Evolutionary conservation across 2,888 invertebrate species (phyloP).

Genomic region (Myopa tessellatipennis): DNA sequence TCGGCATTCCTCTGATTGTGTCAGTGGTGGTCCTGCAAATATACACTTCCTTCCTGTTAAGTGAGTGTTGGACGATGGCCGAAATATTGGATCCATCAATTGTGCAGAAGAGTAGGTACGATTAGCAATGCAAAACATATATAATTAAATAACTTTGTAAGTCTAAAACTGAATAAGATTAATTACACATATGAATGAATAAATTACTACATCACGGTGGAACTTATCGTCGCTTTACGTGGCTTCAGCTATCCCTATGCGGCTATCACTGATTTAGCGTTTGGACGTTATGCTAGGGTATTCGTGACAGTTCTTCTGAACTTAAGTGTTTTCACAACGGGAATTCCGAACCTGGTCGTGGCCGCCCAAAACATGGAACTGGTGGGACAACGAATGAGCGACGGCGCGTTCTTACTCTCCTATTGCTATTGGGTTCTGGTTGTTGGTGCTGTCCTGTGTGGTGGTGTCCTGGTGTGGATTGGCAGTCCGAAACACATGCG

Average conservation of each 20-base stretch:
- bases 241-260: conserved; percentile 81
- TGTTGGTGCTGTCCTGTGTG: conserved; percentile 77
- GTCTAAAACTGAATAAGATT: neutral
- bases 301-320: conserved; percentile 79
- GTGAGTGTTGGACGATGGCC: conserved; percentile 85
- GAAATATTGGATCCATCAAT: conserved; percentile 78
- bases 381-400: conserved; percentile 79
- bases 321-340: conserved; percentile 80
- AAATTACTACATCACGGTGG: too few species aligned
- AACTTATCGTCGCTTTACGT: conserved; percentile 1
- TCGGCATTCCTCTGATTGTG: conserved; percentile 77
- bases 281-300: conserved; percentile 74
- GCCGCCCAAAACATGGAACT: conserved; percentile 84
- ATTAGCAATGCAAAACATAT: neutral
- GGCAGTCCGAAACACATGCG: conserved; percentile 94
- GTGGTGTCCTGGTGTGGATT: conserved; percentile 81
- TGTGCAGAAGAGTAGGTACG: conserved; percentile 71
- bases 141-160: neutral
- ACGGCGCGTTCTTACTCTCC: conserved; percentile 75
- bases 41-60: conserved; percentile 84
- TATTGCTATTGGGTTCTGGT: conserved; percentile 88
- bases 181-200: too few species aligned
- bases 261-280: conserved; percentile 83
- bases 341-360: conserved; percentile 83
- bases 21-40: conserved; percentile 78